These are phyloP conservation scores for Cossypha niveicapilla DNA, from an alignment of 2,797 vertebrate genomes.

Conservation along the genomic window DNA sequence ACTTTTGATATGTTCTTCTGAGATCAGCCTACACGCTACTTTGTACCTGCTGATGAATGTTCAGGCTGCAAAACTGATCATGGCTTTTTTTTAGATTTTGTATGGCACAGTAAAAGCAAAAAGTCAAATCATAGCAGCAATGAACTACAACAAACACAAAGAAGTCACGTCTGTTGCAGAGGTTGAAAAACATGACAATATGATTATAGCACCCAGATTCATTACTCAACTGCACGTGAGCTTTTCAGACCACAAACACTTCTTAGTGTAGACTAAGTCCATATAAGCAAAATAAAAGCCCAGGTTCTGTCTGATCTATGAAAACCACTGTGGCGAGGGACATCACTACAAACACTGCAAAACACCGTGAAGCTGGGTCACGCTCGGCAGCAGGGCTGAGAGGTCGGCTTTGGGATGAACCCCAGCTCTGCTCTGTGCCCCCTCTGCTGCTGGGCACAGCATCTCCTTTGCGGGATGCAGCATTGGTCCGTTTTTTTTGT, in stretches of 20 bases:
- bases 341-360: not conserved
- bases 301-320: not conserved
- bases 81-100: not conserved
- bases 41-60: not conserved
- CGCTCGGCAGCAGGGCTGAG: accelerated
- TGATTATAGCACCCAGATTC: not conserved
- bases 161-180: not conserved
- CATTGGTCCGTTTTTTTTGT: accelerated
- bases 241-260: not conserved
- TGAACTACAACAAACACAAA: not conserved
- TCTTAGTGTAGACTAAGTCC: not conserved
- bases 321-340: not conserved
- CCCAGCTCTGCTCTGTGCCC: not conserved
- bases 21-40: not conserved
- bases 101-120: not conserved
- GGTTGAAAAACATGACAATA: not conserved
- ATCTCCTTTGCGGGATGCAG: not conserved
- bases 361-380: not conserved
- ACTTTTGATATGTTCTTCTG: not conserved
- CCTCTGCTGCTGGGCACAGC: too few species aligned
- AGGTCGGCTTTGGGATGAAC: accelerated
- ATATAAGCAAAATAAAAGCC: not conserved
- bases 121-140: not conserved
- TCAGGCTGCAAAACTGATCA: not conserved
- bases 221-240: not conserved